Conservation (phyloP, 2,888 invertebrate species). For the Andrena bicolor region DNA sequence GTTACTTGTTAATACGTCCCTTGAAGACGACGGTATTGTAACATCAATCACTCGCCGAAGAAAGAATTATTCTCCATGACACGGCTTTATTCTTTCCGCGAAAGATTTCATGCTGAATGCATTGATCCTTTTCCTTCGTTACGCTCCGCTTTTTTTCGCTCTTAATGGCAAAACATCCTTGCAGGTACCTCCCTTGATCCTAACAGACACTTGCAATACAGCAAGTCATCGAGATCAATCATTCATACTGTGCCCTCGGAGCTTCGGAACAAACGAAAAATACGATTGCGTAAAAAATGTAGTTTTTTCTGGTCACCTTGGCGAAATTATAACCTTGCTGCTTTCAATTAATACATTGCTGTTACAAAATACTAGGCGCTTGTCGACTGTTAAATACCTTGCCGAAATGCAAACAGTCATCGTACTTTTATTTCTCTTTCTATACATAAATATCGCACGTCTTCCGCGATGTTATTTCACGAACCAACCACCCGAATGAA, state of each 20-base stretch:
- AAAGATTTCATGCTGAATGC: slow-evolving; percentile 22
- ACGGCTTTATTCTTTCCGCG: slow-evolving; percentile 48
- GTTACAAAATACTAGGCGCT: too few relatives aligned
- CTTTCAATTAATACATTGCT: not conserved
- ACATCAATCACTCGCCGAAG: slow-evolving; percentile 39
- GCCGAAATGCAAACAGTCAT: too few relatives aligned
- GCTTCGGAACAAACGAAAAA: not conserved
- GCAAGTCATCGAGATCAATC: slow-evolving; percentile 57
- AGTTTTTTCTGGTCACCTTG: not conserved
- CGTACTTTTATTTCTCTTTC: too few relatives aligned
- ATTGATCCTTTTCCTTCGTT: slow-evolving; percentile 36
- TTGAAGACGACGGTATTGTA: slow-evolving; percentile 23
- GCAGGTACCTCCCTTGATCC: slow-evolving; percentile 7
- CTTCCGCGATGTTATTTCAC: too few relatives aligned
- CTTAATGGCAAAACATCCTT: slow-evolving; percentile 36
- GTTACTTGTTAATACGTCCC: not conserved
- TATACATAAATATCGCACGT: too few relatives aligned
- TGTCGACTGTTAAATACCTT: too few relatives aligned
- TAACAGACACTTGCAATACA: slow-evolving; percentile 20
- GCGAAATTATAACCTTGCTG: not conserved
- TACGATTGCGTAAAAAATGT: not conserved
- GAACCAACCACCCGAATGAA: too few relatives aligned
- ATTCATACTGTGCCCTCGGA: not conserved
- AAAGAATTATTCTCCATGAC: slow-evolving; percentile 56
- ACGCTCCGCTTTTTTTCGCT: slow-evolving; percentile 13